Base-by-base conservation (phyloP, 2,888 invertebrate species). In the Trachelus iudaicus region DNA sequence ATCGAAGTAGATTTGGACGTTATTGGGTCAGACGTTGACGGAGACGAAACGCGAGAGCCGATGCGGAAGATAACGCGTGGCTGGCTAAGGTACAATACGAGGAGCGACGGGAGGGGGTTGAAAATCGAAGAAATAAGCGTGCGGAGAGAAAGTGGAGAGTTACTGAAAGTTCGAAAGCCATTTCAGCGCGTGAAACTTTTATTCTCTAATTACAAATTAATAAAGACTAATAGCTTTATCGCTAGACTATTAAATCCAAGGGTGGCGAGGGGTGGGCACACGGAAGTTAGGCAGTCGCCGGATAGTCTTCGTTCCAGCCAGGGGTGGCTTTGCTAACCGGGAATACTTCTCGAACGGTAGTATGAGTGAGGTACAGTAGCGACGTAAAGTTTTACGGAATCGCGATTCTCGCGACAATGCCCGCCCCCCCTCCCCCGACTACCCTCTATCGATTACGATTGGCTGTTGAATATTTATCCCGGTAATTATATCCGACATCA, bases 151-250 rank as follows among this genome's bases (percentile, higher is more conserved):
- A 56, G 56, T 56, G 23, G 23, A 56, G 56, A 74, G 34, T 30
- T 35, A 37, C n/a, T n/a, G 30, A 79, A 84, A 83, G 75, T 83
- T 83, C 77, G 73, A 76, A 78, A 82, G 80, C 76, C 80, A 56
- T 81, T 81, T 83, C 80, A 76, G 76, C 79, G 80, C 76, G 79
- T 82, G 77, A 85, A 89, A 88, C 85, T 88, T 88, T 87, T 81
- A 84, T 79, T 83, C 78, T 80, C 75, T 86, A 85, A 88, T 89
- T 86, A 87, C 81, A 82, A 86, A 89, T 89, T 90, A 88, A 89
- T 88, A 86, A 85, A 86, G 87, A 87, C 88, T 88, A 87, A 89
- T 87, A 87, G 88, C 87, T 87, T 87, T 87, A 87, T 86, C 84
- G 86, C 79, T 79, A 77, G 85, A 84, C 87, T 85, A 88, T 89